Evolutionary conservation across 2,888 invertebrate genomes (phyloP).

Genomic region (Toxonevra muliebris): DNA sequence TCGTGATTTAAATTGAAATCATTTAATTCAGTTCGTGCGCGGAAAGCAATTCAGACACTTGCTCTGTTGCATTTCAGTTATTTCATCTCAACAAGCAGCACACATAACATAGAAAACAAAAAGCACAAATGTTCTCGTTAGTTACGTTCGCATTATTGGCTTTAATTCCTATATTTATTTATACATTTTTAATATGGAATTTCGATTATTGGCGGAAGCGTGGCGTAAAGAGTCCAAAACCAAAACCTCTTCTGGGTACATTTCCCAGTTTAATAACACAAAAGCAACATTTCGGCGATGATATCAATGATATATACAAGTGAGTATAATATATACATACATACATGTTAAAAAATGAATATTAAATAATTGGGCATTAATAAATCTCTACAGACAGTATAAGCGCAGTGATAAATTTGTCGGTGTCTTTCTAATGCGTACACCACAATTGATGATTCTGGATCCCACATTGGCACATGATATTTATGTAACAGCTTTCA

Average conservation of each 20-base stretch:
- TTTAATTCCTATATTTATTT: slow-evolving; percentile 38
- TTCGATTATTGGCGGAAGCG: slow-evolving; percentile 63
- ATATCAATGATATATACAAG: slow-evolving; percentile 64
- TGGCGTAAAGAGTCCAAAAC: slow-evolving; percentile 59
- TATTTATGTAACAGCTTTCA: slow-evolving; percentile 65
- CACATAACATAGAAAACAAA: too few relatives aligned
- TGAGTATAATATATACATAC: slow-evolving; percentile 39
- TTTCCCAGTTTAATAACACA: slow-evolving; percentile 54
- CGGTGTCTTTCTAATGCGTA: slow-evolving; percentile 62
- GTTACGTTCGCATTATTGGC: neutral
- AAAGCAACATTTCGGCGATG: slow-evolving; percentile 58
- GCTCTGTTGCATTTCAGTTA: too few relatives aligned
- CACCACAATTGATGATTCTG: slow-evolving; percentile 61
- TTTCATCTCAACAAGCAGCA: too few relatives aligned
- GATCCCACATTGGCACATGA: slow-evolving; percentile 63
- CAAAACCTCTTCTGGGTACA: slow-evolving; percentile 60
- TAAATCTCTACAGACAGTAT: slow-evolving; percentile 55
- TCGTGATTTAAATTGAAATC: too few relatives aligned
- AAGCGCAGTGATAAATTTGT: slow-evolving; percentile 56
- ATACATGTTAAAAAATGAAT: neutral
- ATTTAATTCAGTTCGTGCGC: too few relatives aligned
- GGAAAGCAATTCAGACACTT: too few relatives aligned
- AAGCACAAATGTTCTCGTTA: neutral
- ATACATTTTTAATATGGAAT: slow-evolving; percentile 55
- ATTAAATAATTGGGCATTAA: too few relatives aligned